Percentiles rank a stretch among this genome's conserved stretches.
phyloP scores from a whole-genome alignment of 2,888 invertebrate genomes.

The Drosophila demipolita region DNA sequence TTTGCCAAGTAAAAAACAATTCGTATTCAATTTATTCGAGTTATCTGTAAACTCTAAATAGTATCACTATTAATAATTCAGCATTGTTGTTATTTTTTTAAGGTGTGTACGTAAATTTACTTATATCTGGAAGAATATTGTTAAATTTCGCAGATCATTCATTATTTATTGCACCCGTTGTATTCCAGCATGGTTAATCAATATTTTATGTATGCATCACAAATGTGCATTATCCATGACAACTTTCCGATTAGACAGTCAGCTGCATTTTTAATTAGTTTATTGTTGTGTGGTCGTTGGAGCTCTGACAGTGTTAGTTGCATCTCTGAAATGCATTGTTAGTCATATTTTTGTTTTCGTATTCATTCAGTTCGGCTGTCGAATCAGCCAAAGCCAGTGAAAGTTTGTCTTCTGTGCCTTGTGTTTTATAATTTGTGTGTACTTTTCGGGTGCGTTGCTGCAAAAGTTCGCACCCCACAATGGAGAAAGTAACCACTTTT shows the following conservation, averaged over 20 bases:
- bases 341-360: conserved; percentile 59
- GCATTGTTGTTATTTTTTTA: not conserved
- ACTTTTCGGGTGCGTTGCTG: conserved; percentile 42
- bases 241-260: conserved; percentile 50
- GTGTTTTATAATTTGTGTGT: conserved; percentile 74
- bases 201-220: not conserved
- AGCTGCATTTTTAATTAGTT: conserved; percentile 65
- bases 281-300: conserved; percentile 47
- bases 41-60: not conserved
- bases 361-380: conserved; percentile 74
- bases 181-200: conserved; percentile 1
- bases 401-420: conserved; percentile 76
- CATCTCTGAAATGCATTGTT: conserved; percentile 42
- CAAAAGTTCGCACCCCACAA: not conserved
- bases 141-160: not conserved
- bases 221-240: conserved; percentile 22
- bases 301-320: conserved; percentile 30
- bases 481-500: not conserved
- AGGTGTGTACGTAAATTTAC: not conserved
- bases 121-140: not conserved
- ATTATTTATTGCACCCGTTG: not conserved
- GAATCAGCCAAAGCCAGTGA: conserved; percentile 67
- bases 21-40: not conserved
- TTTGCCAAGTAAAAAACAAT: not conserved
- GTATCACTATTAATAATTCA: not conserved